Evolutionary conservation across 1,140 invertebrate species (phyloP), one percentile per base, ranked within the genome.

Genomic region (Agrilus planipennis): DNA sequence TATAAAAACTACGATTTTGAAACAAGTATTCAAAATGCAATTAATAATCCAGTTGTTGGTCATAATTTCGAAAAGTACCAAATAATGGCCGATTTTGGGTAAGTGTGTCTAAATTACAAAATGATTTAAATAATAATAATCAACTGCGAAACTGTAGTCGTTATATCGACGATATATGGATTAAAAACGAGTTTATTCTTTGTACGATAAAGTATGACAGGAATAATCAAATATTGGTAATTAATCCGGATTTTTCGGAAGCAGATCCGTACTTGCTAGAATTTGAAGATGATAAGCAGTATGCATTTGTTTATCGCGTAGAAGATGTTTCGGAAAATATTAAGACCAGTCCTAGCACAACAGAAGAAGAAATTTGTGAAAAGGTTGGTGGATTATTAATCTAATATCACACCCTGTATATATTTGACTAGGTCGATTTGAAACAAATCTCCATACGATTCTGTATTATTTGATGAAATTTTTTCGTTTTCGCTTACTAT

Each of bases 41-140:
- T 46, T 14, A 42, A 45, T 9, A 42, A 49, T 20, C 43, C 49
- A 23, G 21, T 46, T 23, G 16, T 42, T 25, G 17, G 18, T 14
- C 27, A 39, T 25, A 25, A 42, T 15, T 34, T 35, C 18, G 38
- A 51, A 38, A 44, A 18, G 18, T 57, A 57, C 53, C 51, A 42
- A 22, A 48, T 60, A 18, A 50, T 57, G 49, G 55, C 49, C 9
- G 58, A 60, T 46, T 46, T 57, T 16, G 57, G 57, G 57, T 59
- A 44, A 41, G 34, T 36, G 23, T 29, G 4, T 29, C 16, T 5
- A 32, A 34, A 38, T 23, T 22, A 10, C 19, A n/a, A n/a, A n/a
- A n/a, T n/a, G n/a, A n/a, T n/a, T n/a, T n/a, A n/a, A 15, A 10
- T 27, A 27, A 44, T 31, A 12, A 34, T 34, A 27, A 15, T 28